A percentile compares a stretch with the other conserved stretches of the same genome.
Conservation (phyloP, 2,888 invertebrate species). For the Nudaria mundana region DNA sequence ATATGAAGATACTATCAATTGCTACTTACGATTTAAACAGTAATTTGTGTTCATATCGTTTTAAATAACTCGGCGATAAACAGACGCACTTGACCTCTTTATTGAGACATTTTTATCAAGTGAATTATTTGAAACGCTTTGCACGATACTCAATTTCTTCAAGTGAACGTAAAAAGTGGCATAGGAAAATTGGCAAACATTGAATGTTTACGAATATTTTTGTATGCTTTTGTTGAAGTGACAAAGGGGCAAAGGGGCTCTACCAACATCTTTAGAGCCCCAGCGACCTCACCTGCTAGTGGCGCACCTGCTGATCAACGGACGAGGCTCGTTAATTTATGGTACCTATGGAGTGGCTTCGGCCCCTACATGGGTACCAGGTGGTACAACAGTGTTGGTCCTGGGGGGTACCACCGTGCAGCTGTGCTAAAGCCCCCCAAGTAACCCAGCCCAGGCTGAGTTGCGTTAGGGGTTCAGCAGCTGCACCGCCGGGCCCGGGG, state of each 20-base stretch:
- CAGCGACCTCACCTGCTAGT: not conserved
- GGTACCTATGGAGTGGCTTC: too few species aligned
- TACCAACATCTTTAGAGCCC: not conserved
- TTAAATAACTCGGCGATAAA: conserved; percentile 49
- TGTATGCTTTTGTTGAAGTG: not conserved
- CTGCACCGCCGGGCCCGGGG: too few species aligned
- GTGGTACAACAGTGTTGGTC: too few species aligned
- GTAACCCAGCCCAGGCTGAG: too few species aligned
- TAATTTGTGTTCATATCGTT: conserved; percentile 34
- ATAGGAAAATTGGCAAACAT: conserved; percentile 39
- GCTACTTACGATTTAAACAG: conserved; percentile 25
- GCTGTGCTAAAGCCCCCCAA: too few species aligned
- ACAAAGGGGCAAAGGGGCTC: too few species aligned
- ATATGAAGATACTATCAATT: conserved; percentile 33
- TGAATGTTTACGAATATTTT: conserved; percentile 5
- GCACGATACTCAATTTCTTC: conserved; percentile 31
- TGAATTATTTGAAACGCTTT: conserved; percentile 41
- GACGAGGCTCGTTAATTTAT: too few species aligned
- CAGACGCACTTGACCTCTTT: conserved; percentile 63
- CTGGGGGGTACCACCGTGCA: too few species aligned
- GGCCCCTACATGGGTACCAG: too few species aligned
- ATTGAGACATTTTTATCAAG: conserved; percentile 52
- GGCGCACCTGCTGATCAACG: not conserved
- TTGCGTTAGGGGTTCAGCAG: too few species aligned
- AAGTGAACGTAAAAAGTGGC: conserved; percentile 23